A percentile compares a stretch with the other conserved stretches of the same genome.
Conservation (phyloP, 2,797 vertebrate species). For the Selene dorsalis region DNA sequence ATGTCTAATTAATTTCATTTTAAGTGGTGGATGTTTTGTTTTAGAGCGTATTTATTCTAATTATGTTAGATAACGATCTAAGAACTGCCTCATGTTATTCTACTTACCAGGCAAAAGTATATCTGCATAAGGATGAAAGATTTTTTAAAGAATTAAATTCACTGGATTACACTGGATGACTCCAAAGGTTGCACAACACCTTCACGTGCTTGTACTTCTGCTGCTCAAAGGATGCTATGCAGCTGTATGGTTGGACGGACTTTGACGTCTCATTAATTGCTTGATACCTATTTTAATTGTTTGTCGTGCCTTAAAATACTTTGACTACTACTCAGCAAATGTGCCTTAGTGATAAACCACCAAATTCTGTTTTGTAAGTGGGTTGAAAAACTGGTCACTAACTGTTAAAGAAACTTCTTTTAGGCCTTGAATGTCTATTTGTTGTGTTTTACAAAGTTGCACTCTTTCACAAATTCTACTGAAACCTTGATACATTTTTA, state of each 20-base stretch:
- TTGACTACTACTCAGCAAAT: slow-evolving; percentile 17
- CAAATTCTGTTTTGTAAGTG: neutral
- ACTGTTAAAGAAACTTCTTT: neutral
- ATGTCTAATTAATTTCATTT: slow-evolving; percentile 4
- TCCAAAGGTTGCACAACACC: neutral
- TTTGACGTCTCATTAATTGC: neutral
- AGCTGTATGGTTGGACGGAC: slow-evolving; percentile 11
- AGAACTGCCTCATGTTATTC: slow-evolving; percentile 5
- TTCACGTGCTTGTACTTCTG: slow-evolving; percentile 2
- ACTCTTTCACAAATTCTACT: slow-evolving; percentile 26
- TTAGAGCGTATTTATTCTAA: slow-evolving; percentile 32
- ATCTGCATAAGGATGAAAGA: neutral
- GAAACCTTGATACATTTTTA: slow-evolving; percentile 2
- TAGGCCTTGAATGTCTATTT: slow-evolving; percentile 38
- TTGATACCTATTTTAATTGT: neutral
- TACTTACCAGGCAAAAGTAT: neutral
- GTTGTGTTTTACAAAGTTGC: slow-evolving; percentile 33
- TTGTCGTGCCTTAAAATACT: slow-evolving; percentile 51
- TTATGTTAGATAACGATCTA: neutral
- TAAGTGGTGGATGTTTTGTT: neutral
- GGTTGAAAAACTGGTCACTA: neutral
- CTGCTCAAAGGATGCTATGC: neutral
- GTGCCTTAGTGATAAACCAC: slow-evolving; percentile 46
- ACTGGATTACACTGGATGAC: slow-evolving; percentile 2
- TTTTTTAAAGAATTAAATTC: neutral